Percentiles rank a stretch among this genome's conserved stretches.
phyloP scores from a whole-genome alignment of 2,888 invertebrate genomes.

The Cryptocephalus moraei region DNA sequence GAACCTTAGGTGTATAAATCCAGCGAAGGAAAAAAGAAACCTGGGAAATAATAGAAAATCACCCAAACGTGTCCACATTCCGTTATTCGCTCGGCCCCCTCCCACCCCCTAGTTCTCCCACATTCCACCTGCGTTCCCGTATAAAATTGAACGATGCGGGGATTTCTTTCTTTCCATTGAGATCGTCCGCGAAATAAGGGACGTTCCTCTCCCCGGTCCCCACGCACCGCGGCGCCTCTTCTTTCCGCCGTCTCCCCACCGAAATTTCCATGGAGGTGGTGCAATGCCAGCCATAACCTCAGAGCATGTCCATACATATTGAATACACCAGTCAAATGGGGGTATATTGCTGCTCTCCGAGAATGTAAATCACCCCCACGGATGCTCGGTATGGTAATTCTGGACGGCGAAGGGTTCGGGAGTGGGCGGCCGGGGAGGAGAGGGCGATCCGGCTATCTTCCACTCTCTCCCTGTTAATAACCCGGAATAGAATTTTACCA shows the following conservation, averaged over 20 bases:
- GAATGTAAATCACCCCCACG: slow-evolving; percentile 22
- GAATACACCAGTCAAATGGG: slow-evolving; percentile 23
- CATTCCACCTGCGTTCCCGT: slow-evolving; percentile 3
- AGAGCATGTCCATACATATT: slow-evolving; percentile 25
- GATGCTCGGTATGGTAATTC: slow-evolving; percentile 19
- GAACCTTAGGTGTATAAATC: too few species aligned
- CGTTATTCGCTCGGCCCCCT: too few species aligned
- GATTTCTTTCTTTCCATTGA: slow-evolving; percentile 7
- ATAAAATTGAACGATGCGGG: slow-evolving; percentile 1
- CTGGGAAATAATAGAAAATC: too few species aligned
- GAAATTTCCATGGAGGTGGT: slow-evolving; percentile 5
- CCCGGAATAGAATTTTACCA: too few species aligned
- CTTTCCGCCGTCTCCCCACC: background rate
- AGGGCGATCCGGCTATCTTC: too few species aligned
- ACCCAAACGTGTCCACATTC: too few species aligned
- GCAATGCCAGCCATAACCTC: slow-evolving; percentile 18
- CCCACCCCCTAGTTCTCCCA: too few species aligned
- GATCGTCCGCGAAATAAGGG: slow-evolving; percentile 3
- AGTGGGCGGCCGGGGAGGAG: too few species aligned
- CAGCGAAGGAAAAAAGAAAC: too few species aligned
- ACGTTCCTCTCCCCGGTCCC: slow-evolving; percentile 1
- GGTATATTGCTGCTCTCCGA: slow-evolving; percentile 15
- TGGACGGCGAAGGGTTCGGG: background rate
- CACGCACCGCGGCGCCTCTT: background rate
- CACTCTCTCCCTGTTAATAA: too few species aligned